These are phyloP conservation scores for Eriocheir sinensis DNA, from an alignment of 1,140 invertebrate genomes.

Conservation along the genomic window DNA sequence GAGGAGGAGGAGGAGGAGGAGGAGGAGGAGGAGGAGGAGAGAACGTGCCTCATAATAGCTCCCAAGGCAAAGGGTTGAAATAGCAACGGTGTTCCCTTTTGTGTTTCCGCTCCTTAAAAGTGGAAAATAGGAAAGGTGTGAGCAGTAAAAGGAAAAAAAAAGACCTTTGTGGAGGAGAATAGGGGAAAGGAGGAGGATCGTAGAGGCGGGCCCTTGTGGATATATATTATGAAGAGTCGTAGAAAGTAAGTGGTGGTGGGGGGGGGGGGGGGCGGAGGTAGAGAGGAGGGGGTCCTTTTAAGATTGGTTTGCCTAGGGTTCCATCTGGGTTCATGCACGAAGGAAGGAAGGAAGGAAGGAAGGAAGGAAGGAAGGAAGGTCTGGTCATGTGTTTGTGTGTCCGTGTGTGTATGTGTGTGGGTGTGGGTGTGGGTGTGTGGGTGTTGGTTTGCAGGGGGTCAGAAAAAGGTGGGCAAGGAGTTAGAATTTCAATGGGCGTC, in stretches of 20 bases:
- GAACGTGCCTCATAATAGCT: not conserved
- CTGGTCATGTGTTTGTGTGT: not conserved
- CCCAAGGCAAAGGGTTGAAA: not conserved
- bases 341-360: not conserved
- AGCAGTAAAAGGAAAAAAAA: not conserved
- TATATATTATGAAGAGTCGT: constrained; percentile 26
- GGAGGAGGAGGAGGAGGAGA: not conserved
- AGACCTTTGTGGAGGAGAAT: not conserved
- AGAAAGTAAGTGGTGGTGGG: not conserved
- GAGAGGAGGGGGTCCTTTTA: too few species aligned
- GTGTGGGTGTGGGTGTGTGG: too few species aligned
- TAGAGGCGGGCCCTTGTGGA: not conserved
- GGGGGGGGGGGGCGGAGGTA: too few species aligned
- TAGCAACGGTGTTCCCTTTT: constrained; percentile 8
- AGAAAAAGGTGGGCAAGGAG: too few species aligned
- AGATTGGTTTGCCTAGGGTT: not conserved
- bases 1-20: not conserved
- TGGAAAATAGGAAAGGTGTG: not conserved
- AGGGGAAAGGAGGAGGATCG: not conserved
- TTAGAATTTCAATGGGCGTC: too few species aligned
- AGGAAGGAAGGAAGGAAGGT: not conserved
- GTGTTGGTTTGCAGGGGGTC: too few species aligned
- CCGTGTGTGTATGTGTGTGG: not conserved
- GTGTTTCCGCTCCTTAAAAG: not conserved
- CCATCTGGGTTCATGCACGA: not conserved